Percentiles rank a stretch among this genome's conserved stretches.
Evolutionary conservation across 2,888 invertebrate genomes (phyloP).

Genomic region (Sclerodermus sp.): DNA sequence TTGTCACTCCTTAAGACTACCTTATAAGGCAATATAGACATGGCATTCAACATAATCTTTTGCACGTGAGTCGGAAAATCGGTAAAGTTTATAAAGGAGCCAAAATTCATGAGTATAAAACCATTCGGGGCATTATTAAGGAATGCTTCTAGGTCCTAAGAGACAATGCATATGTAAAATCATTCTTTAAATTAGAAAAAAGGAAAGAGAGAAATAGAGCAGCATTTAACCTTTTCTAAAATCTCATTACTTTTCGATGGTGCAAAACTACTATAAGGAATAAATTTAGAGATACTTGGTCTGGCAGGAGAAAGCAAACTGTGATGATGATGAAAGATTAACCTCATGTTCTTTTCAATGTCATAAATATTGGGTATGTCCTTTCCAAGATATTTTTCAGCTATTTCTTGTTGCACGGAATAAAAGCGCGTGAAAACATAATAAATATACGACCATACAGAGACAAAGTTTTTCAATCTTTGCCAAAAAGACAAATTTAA

Average conservation of each 20-base stretch:
- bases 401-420: slow-evolving; percentile 14
- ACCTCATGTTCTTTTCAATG: slow-evolving; percentile 15
- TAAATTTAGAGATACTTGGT: slow-evolving; percentile 12
- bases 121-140: slow-evolving; percentile 29
- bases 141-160: slow-evolving; percentile 26
- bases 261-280: slow-evolving; percentile 3
- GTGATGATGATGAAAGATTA: slow-evolving; percentile 19
- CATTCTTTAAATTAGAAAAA: background rate
- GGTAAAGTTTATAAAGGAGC: slow-evolving; percentile 23
- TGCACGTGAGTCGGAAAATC: slow-evolving; percentile 13
- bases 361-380: slow-evolving; percentile 12
- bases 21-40: slow-evolving; percentile 28
- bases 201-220: background rate
- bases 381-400: slow-evolving; percentile 18
- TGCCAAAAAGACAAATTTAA: slow-evolving; percentile 15
- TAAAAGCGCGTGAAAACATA: background rate
- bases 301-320: slow-evolving; percentile 11
- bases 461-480: slow-evolving; percentile 15
- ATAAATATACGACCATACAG: slow-evolving; percentile 8
- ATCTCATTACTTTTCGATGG: background rate
- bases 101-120: slow-evolving; percentile 37
- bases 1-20: slow-evolving; percentile 33
- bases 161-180: background rate
- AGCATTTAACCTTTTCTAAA: slow-evolving; percentile 7
- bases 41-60: slow-evolving; percentile 22